A percentile compares a stretch with the other conserved stretches of the same genome.
Conservation (phyloP, 2,797 vertebrate species). For the Malacoraja senta region DNA sequence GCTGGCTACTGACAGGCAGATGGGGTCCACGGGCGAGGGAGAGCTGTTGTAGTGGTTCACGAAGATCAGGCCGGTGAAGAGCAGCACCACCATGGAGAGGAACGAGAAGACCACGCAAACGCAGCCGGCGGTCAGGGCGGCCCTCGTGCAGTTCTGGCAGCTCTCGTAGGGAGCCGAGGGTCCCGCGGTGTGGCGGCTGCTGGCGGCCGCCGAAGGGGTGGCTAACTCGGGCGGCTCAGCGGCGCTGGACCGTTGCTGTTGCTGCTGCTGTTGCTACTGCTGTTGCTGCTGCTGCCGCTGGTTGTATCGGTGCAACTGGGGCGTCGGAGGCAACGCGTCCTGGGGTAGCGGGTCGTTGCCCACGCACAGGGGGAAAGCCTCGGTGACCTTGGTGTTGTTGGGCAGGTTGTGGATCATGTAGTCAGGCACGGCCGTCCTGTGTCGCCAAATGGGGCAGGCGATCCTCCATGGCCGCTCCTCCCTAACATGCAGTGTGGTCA, state of each 20-base stretch:
- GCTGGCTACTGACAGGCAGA: conserved; percentile 85
- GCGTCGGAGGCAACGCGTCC: conserved; percentile 71
- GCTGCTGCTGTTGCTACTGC: conserved; percentile 59
- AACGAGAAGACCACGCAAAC: conserved; percentile 88
- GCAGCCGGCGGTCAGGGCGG: conserved; percentile 82
- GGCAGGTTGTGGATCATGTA: conserved; percentile 79
- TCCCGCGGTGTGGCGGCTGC: conserved; percentile 43
- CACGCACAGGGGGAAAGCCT: conserved; percentile 76
- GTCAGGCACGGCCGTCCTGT: conserved; percentile 82
- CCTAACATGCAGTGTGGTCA: conserved; percentile 80
- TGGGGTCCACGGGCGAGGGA: conserved; percentile 79
- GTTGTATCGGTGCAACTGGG: conserved; percentile 50
- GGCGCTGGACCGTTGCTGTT: conserved; percentile 46
- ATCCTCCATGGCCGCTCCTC: conserved; percentile 68
- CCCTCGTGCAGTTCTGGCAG: conserved; percentile 80
- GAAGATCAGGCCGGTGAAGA: conserved; percentile 90
- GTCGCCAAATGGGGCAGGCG: conserved; percentile 79
- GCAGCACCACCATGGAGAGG: conserved; percentile 84
- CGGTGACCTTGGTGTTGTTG: conserved; percentile 84
- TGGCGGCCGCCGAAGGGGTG: background rate
- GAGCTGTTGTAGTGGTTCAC: conserved; percentile 77
- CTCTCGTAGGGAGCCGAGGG: conserved; percentile 61
- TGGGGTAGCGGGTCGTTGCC: conserved; percentile 76
- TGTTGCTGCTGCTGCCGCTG: conserved; percentile 50
- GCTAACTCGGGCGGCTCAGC: conserved; percentile 43